phyloP scores from a whole-genome alignment of 2,888 invertebrate genomes.

The Cabera pusaria region DNA sequence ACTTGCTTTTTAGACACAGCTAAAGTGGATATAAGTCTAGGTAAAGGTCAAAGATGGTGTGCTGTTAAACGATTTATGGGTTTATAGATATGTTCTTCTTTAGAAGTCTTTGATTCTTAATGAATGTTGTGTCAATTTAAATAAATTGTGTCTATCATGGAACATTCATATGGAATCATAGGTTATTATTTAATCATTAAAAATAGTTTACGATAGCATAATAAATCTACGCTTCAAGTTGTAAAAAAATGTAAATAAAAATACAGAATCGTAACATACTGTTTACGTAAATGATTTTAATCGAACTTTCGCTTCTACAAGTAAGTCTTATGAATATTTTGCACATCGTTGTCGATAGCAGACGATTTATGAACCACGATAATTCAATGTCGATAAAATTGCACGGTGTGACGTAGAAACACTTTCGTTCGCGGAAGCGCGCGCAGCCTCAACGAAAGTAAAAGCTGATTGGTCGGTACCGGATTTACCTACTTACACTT shows the following conservation, averaged over 20 bases:
- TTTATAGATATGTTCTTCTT: constrained; percentile 7
- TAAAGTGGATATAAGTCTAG: constrained; percentile 29
- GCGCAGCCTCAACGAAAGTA: constrained; percentile 64
- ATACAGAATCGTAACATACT: too few species aligned
- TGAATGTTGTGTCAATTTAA: too few species aligned
- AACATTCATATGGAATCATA: too few species aligned
- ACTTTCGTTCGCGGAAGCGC: constrained; percentile 76
- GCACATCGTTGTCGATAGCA: constrained; percentile 1
- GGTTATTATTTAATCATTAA: too few species aligned
- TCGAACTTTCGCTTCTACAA: constrained; percentile 1
- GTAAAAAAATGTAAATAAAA: too few species aligned
- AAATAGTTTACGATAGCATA: too few species aligned
- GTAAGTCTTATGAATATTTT: constrained; percentile 8
- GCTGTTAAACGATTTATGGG: constrained; percentile 18
- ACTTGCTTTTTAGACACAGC: constrained; percentile 34
- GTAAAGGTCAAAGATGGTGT: constrained; percentile 29
- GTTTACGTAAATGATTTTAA: too few species aligned
- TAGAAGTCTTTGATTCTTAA: neutral
- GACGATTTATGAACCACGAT: constrained; percentile 9
- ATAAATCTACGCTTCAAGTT: too few species aligned
- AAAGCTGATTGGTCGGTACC: constrained; percentile 68
- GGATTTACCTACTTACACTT: constrained; percentile 47
- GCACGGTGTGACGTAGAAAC: constrained; percentile 22
- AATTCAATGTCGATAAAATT: constrained; percentile 22
- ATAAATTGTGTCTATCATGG: too few species aligned